Evolutionary conservation across 2,888 invertebrate genomes (phyloP).

Genomic region (Acronicta psi): DNA sequence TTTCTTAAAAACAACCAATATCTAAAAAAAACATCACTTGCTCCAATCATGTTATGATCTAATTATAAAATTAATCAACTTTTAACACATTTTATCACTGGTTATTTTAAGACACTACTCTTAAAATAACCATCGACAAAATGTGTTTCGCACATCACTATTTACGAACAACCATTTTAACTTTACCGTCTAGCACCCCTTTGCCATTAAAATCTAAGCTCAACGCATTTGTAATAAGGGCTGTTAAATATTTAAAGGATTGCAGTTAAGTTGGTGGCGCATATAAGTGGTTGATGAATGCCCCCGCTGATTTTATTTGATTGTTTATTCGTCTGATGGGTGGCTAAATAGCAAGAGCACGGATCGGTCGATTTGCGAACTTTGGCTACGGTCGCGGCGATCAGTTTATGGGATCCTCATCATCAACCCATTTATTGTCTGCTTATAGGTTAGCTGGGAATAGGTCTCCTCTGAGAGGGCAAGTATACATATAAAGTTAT

Average conservation of each 20-base stretch:
- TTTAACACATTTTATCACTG: too few species aligned
- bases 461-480: too few species aligned
- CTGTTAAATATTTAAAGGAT: background rate
- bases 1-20: background rate
- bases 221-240: slow-evolving; percentile 3
- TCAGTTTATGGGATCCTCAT: background rate
- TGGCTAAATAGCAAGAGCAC: background rate
- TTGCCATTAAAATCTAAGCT: slow-evolving; percentile 18
- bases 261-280: slow-evolving; percentile 46
- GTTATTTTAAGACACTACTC: too few species aligned
- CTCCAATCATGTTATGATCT: slow-evolving; percentile 15
- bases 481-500: too few species aligned
- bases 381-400: background rate
- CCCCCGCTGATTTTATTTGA: slow-evolving; percentile 82
- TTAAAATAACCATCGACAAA: slow-evolving; percentile 50
- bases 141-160: slow-evolving; percentile 45
- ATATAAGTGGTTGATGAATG: slow-evolving; percentile 79
- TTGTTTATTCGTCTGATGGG: slow-evolving; percentile 81
- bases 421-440: too few species aligned
- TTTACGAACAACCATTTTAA: slow-evolving; percentile 26
- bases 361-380: background rate
- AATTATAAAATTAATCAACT: slow-evolving; percentile 43
- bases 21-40: background rate
- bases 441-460: too few species aligned
- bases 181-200: background rate